Percentiles rank a stretch among this genome's conserved stretches.
Evolutionary conservation across 1,140 invertebrate species (phyloP).

Genomic region (Ylistrum balloti): DNA sequence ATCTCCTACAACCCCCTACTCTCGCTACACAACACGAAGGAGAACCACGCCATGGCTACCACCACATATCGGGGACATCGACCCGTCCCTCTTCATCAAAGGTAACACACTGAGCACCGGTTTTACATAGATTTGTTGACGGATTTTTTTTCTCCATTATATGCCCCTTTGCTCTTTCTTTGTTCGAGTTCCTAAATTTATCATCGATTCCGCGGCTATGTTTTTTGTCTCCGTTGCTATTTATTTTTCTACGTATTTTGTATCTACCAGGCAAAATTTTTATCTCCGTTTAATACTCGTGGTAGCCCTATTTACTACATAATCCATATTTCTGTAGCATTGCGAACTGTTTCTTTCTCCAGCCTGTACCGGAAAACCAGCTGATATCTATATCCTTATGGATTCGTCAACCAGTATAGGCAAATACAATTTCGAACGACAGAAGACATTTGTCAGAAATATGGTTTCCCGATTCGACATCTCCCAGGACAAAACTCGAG

Average conservation of each 20-base stretch:
- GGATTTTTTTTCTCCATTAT: too few relatives aligned
- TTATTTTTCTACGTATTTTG: not conserved
- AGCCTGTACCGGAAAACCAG: constrained; percentile 70
- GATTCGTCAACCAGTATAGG: constrained; percentile 72
- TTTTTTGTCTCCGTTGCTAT: not conserved
- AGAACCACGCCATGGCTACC: not conserved
- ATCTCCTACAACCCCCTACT: not conserved
- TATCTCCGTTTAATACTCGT: too few relatives aligned
- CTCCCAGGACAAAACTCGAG: constrained; percentile 64
- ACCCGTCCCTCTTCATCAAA: not conserved
- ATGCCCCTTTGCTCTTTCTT: too few relatives aligned
- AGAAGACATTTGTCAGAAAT: constrained; percentile 70
- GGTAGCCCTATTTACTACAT: too few relatives aligned
- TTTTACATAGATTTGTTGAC: too few relatives aligned
- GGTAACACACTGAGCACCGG: not conserved
- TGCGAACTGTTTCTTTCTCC: constrained; percentile 47
- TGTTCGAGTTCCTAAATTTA: too few relatives aligned
- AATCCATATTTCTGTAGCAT: too few relatives aligned
- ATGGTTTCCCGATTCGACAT: constrained; percentile 71
- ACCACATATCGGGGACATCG: not conserved
- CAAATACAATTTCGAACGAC: constrained; percentile 67
- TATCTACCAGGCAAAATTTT: too few relatives aligned
- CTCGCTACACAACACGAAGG: not conserved
- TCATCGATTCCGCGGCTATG: too few relatives aligned
- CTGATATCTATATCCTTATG: constrained; percentile 76